Evolutionary conservation across 2,797 vertebrate genomes (phyloP), one percentile per base, ranked within the genome.

Genomic region (Dicrostonyx torquatus): DNA sequence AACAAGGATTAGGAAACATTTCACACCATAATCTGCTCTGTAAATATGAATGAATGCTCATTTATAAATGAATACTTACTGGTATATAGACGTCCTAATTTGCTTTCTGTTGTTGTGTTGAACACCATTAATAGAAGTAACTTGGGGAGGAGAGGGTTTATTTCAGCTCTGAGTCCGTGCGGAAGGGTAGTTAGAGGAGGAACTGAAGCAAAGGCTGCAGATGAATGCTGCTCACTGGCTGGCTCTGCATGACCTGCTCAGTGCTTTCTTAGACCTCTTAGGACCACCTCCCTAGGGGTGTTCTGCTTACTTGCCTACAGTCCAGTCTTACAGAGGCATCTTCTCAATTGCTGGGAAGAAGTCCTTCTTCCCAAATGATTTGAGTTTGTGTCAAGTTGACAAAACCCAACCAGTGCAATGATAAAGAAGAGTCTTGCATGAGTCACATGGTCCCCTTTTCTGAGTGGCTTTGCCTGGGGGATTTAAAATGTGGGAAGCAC

Each of bases 1-100:
- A 95, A 48, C 29, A 86, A 91, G 62, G 26, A 62, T 50, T 43
- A 87, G 43, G 43, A 68, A 40, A 95, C 4, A 64, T 75, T 90
- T 24, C 82, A 87, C 4, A 58, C 20, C 31, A 26, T 24, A 13
- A 50, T 50, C 53, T 73, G 1, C 58, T 95, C 11, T 85, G 7
- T 43, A 79, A 72, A 66, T 72, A 73, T 24, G 13, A 68, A 53
- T 11, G 24, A 50, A 83, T 53, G 64, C 43, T 9, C 43, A 2
- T 29, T 55, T 26, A 58, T 58, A 40, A 55, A 72, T 73, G n/a
- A 45, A 24, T 76, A 4, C 40, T 37, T 12, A 53, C 20, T 66
- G 24, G 58, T 26, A 37, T 20, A n/a, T 62, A 26, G 7, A 48
- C 22, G 26, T 66, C 29, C 43, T 66, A 22, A 34, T 48, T 84